Evolutionary conservation across 2,797 vertebrate genomes (phyloP).

Genomic region (Microctenopoma lineatum): DNA sequence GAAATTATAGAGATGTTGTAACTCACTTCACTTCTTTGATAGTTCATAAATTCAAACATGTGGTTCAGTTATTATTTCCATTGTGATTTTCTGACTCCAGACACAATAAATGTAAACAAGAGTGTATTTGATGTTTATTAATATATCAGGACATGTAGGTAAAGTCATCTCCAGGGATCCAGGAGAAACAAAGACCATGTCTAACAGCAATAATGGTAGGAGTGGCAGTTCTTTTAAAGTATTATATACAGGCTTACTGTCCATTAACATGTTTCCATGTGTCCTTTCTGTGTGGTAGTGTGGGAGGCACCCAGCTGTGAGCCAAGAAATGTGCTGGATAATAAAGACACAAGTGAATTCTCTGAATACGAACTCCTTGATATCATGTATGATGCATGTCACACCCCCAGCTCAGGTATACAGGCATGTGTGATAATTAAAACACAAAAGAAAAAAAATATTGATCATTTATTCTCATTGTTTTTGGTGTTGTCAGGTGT

Average conservation of each 20-base stretch:
- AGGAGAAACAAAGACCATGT: constrained; percentile 55
- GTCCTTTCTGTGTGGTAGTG: constrained; percentile 41
- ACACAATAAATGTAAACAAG: constrained; percentile 13
- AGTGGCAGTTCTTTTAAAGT: constrained; percentile 4
- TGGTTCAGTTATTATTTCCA: not conserved
- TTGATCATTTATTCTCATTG: not conserved
- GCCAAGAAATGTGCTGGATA: constrained; percentile 40
- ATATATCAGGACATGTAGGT: constrained; percentile 36
- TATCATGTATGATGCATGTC: constrained; percentile 82
- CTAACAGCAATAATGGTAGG: constrained; percentile 67
- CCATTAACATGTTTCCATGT: not conserved
- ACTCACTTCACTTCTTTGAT: not conserved
- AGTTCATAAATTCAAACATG: not conserved
- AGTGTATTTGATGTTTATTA: constrained; percentile 13
- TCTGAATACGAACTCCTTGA: constrained; percentile 84
- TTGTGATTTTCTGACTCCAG: constrained; percentile 35
- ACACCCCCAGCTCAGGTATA: constrained; percentile 74
- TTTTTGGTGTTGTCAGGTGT: constrained; percentile 65
- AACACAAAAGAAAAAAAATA: not conserved
- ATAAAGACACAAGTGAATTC: constrained; percentile 66
- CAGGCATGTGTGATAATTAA: not conserved
- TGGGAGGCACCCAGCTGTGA: constrained; percentile 57
- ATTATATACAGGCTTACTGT: not conserved
- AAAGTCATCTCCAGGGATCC: constrained; percentile 44
- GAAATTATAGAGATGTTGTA: not conserved